Base-by-base conservation (phyloP, 2,797 vertebrate genomes). In the Galagoides demidoff region DNA sequence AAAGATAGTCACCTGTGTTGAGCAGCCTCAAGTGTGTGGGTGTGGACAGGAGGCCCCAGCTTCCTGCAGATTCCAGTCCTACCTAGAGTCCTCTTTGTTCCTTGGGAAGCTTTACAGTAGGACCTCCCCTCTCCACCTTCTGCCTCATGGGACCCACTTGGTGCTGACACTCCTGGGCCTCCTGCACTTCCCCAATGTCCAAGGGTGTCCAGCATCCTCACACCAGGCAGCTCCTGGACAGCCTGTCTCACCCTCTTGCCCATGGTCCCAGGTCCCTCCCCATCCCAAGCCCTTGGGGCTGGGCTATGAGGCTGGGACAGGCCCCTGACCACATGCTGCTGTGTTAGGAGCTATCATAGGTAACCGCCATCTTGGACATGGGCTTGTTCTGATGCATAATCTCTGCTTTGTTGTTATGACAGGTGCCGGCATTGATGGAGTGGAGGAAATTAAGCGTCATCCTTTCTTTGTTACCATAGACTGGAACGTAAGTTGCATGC, bases 361-460 rank as follows among this genome's bases (percentile, higher is more conserved):
- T 3, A 34, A 23, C 61, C 29, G 0, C 19, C 19, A 52, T 52
- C 82, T 16, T 31, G 13, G 34, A 0, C 79, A 9, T n/a, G 13
- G 37, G 0, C 85, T 90, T 0, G 43, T 78, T 89, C 91, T 96
- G 14, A 71, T 16, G 45, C 5, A 83, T 37, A 1, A 0, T 74
- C 74, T 95, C 78, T 83, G 25, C 85, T 79, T 34, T 63, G 2
- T 96, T 97, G 83, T 95, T 16, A 0, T 85, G 27, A 43, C 97
- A 99, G 99, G 99, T 94, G 99, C 99, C 11, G 99, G 99, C 57
- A 98, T 99, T 0, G 99, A 99, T 49, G 99, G 99, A 29, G 99
- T 99, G 94, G 99, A 99, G 98, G 99, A 99, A 98, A 99, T 99
- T 97, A 99, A 99, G 98, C 99, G 99, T 2, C 99, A 99, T 81